phyloP scores from a whole-genome alignment of 2,888 invertebrate species.

The Nasonia oneida region DNA sequence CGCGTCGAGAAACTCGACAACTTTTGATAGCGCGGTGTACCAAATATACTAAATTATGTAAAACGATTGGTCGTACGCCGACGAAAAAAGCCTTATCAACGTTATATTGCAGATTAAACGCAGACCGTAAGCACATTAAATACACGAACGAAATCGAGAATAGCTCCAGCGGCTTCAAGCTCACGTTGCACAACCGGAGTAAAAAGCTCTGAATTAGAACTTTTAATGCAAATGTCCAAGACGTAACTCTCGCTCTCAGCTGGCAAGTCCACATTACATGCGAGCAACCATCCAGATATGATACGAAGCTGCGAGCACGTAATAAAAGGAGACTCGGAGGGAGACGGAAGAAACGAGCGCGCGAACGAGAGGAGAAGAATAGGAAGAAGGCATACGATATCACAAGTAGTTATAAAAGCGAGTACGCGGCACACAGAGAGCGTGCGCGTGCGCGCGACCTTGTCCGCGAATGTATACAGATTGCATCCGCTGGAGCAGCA shows the following conservation, averaged over 20 bases:
- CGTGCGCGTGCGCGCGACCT: conserved; percentile 39
- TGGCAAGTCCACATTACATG: no score
- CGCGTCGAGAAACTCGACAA: neutral
- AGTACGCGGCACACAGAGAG: no score
- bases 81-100: conserved; percentile 37
- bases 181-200: conserved; percentile 30
- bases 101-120: conserved; percentile 36
- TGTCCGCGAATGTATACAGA: conserved; percentile 42
- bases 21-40: neutral
- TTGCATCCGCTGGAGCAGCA: neutral
- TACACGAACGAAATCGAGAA: conserved; percentile 20
- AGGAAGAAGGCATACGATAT: conserved; percentile 49
- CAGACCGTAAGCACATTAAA: conserved; percentile 12
- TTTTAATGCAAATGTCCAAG: neutral
- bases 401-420: neutral
- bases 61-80: neutral
- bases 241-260: neutral
- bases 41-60: conserved; percentile 32
- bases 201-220: conserved; percentile 15
- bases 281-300: no score
- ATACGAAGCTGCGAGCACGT: neutral
- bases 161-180: conserved; percentile 2
- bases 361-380: neutral
- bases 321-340: neutral
- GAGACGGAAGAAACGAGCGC: neutral